These are phyloP conservation scores for Marisa cornuarietis DNA, from an alignment of 1,140 invertebrate species.

Conservation along the genomic window DNA sequence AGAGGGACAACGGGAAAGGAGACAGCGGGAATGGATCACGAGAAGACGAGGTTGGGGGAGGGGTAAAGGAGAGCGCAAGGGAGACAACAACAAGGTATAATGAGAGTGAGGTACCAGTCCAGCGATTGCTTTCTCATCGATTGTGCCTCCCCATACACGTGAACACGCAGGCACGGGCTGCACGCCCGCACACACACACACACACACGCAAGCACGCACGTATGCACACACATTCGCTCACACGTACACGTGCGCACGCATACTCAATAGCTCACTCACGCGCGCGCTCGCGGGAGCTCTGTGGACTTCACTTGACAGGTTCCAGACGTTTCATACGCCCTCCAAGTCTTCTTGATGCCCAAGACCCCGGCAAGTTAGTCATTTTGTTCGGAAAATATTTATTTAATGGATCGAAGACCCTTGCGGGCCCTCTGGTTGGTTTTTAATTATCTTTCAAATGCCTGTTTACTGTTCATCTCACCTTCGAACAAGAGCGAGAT, in stretches of 20 bases:
- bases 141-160: too few relatives aligned
- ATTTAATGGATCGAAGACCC: constrained; percentile 21
- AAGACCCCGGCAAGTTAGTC: constrained; percentile 15
- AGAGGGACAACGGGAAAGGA: not conserved
- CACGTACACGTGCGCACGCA: not conserved
- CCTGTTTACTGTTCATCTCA: constrained; percentile 23
- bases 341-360: not conserved
- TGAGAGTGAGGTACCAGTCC: not conserved
- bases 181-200: too few relatives aligned
- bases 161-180: too few relatives aligned
- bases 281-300: not conserved
- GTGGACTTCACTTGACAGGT: not conserved
- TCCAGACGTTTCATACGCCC: constrained; percentile 1
- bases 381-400: constrained; percentile 27
- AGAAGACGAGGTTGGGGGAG: not conserved
- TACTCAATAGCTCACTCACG: not conserved
- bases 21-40: not conserved
- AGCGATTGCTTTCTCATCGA: too few relatives aligned
- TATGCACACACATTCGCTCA: constrained; percentile 6
- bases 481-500: constrained; percentile 19
- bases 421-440: constrained; percentile 18
- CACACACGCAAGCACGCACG: too few relatives aligned
- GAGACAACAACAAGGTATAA: not conserved
- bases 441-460: constrained; percentile 27
- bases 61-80: not conserved